These are phyloP conservation scores for Sinelater perroti DNA, from an alignment of 2,888 invertebrate species.

Conservation along the genomic window DNA sequence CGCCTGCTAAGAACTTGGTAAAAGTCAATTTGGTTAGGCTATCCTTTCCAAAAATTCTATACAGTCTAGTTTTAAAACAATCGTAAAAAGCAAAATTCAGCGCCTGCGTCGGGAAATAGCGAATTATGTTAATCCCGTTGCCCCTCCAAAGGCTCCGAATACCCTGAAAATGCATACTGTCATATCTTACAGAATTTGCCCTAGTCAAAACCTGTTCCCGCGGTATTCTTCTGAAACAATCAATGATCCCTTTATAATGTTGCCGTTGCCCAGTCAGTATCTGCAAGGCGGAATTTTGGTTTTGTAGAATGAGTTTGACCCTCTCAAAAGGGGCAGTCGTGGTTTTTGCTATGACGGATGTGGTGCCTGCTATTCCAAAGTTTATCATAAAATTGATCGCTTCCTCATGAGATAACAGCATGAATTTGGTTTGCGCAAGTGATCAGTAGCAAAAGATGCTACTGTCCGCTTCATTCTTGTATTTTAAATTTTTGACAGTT, in stretches of 20 bases:
- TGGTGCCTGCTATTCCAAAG: conserved; percentile 33
- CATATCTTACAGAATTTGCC: too few species aligned
- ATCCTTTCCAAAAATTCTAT: neutral
- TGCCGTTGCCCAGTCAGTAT: conserved; percentile 38
- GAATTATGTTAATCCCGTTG: conserved; percentile 35
- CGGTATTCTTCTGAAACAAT: conserved; percentile 38
- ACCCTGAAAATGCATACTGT: conserved; percentile 30
- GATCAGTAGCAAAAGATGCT: too few species aligned
- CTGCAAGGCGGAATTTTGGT: conserved; percentile 40
- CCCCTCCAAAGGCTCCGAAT: conserved; percentile 41
- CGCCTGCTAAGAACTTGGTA: conserved; percentile 29
- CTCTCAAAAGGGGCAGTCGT: conserved; percentile 41
- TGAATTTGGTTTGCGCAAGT: conserved; percentile 3
- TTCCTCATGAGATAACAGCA: conserved; percentile 13
- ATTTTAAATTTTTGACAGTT: too few species aligned
- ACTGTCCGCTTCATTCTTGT: too few species aligned
- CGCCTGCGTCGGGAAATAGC: conserved; percentile 41
- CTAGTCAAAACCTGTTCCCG: conserved; percentile 43
- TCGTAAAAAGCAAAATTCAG: conserved; percentile 40
- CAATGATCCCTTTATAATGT: conserved; percentile 34
- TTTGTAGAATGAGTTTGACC: conserved; percentile 43
- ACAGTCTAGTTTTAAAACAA: neutral
- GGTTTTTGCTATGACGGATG: conserved; percentile 41
- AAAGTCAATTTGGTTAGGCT: neutral
- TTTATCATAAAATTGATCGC: conserved; percentile 30